Evolutionary conservation across 2,888 invertebrate species (phyloP).

Genomic region (Mimumesa dahlbomi): DNA sequence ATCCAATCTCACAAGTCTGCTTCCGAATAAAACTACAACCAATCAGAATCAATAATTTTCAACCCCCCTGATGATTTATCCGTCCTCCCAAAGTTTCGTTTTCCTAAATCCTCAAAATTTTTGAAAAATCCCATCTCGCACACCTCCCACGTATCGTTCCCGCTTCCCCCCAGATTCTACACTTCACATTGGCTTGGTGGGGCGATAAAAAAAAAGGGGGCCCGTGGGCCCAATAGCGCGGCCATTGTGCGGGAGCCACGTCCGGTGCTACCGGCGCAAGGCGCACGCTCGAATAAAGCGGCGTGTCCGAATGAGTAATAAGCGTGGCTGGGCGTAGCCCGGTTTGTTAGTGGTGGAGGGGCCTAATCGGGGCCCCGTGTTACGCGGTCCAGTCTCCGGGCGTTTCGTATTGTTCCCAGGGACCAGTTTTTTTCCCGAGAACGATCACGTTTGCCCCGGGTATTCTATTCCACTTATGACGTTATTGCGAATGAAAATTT

Average conservation of each 20-base stretch:
- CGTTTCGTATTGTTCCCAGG: slow-evolving; percentile 28
- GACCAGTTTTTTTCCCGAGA: no score
- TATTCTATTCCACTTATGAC: neutral
- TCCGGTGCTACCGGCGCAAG: slow-evolving; percentile 62
- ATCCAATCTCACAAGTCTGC: no score
- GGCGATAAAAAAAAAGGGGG: slow-evolving; percentile 59
- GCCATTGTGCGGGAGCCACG: slow-evolving; percentile 64
- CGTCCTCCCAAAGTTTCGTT: no score
- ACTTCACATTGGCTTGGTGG: no score
- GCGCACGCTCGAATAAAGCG: slow-evolving; percentile 74
- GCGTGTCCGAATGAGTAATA: slow-evolving; percentile 78
- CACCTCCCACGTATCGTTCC: no score
- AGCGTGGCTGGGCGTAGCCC: slow-evolving; percentile 78
- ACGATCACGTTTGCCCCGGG: neutral
- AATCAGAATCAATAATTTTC: no score
- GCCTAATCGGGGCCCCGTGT: slow-evolving; percentile 77
- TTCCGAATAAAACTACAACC: no score
- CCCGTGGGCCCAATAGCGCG: slow-evolving; percentile 56
- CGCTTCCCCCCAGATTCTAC: no score
- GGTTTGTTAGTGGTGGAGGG: slow-evolving; percentile 75
- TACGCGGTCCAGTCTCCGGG: slow-evolving; percentile 66
- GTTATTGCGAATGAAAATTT: neutral
- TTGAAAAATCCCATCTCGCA: no score
- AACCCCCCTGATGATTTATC: no score
- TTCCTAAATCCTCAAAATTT: no score